Base-by-base conservation (phyloP, 2,888 invertebrate genomes). In the Latrodectus hesperus region DNA sequence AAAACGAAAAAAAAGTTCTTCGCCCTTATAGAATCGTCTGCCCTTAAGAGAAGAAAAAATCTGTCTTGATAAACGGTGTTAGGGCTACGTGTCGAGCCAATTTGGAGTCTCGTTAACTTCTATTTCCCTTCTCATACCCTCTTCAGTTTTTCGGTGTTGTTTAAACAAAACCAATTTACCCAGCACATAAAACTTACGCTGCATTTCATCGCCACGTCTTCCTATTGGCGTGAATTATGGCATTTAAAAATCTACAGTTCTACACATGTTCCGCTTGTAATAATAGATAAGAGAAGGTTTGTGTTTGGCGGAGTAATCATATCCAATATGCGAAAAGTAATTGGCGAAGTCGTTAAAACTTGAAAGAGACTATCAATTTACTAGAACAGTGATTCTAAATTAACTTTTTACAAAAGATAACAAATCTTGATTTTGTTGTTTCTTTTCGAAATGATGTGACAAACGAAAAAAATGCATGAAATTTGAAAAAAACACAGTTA, bases 41-140 rank as follows among this genome's bases (percentile, higher is more conserved):
- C 26, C 26, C 26, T 22, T 26, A 70, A 49, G 16, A 70, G 14
- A 26, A 14, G 16, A 49, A 65, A 72, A 77, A 78, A 77, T 49
- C 72, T n/a, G 67, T 74, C 51, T 55, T 65, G n/a, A 22, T 55
- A 75, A 74, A 76, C 64, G 26, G 67, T 51, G 53, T 83, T 65
- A 60, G 72, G 60, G 65, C 72, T 73, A 72, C 80, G 64, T 83
- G 72, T 84, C 72, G 49, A 51, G 55, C 86, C 76, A 81, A 81
- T 86, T 86, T 86, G 81, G 76, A 76, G 38, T 75, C 86, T 86
- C 86, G 86, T 86, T 86, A 86, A 81, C 80, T 80, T 80, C 80
- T 81, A 86, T 86, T 81, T 53, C 81, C 80, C 71, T 65, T 67
- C 81, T 38, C 76, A 38, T n/a, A 26, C 26, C 26, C 17, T 68